These are phyloP conservation scores for Coelopa pilipes DNA, from an alignment of 2,888 invertebrate species.

Conservation along the genomic window DNA sequence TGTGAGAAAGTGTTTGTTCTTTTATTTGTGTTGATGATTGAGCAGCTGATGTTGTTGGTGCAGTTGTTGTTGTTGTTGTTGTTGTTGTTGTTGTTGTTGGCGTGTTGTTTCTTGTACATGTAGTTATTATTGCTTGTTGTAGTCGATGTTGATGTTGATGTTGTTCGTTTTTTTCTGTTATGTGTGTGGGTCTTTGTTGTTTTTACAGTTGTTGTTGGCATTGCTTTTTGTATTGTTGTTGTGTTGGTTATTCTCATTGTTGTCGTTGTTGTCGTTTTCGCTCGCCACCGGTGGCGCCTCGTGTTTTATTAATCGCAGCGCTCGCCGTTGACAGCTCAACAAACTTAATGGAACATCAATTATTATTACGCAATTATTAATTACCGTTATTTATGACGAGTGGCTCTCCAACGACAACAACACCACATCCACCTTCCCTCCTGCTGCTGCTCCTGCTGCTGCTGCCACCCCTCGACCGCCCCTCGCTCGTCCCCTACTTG, in stretches of 20 bases:
- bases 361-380: slow-evolving; percentile 32
- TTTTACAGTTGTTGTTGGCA: too few species aligned
- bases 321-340: slow-evolving; percentile 29
- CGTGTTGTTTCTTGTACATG: too few species aligned
- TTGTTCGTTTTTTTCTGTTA: neutral
- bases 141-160: neutral
- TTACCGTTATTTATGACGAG: slow-evolving; percentile 33
- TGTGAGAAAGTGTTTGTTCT: too few species aligned
- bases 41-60: too few species aligned
- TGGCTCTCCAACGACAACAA: neutral
- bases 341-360: slow-evolving; percentile 35
- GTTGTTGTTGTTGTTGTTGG: too few species aligned
- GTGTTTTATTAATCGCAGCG: slow-evolving; percentile 30
- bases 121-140: neutral
- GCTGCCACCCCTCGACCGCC: neutral
- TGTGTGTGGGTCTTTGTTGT: slow-evolving; percentile 3
- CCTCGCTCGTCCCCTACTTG: neutral
- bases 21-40: too few species aligned
- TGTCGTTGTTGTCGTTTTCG: neutral
- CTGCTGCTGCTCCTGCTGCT: neutral
- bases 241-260: neutral
- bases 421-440: neutral
- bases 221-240: slow-evolving; percentile 18
- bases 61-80: too few species aligned
- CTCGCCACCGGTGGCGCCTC: neutral